phyloP scores from a whole-genome alignment of 2,888 invertebrate species.

The Tetragonisca angustula region DNA sequence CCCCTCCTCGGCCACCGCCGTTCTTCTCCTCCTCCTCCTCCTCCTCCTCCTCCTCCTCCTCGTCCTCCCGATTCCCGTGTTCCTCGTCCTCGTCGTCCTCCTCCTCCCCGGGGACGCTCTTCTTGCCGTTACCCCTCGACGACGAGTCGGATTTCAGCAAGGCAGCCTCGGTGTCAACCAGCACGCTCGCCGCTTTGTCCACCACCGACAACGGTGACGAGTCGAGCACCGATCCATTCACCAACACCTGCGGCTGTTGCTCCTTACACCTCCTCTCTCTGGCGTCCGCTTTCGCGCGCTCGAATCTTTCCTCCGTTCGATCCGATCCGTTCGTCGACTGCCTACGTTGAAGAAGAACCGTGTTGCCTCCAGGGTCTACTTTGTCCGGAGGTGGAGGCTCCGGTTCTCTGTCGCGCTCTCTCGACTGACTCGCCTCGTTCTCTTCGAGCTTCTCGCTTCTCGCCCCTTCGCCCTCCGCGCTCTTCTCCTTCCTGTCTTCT shows the following conservation, averaged over 20 bases:
- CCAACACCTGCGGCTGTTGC: constrained; percentile 48
- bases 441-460: constrained; percentile 64
- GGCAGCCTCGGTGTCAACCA: constrained; percentile 41
- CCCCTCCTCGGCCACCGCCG: background rate
- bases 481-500: constrained; percentile 36
- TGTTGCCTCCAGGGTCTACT: constrained; percentile 72
- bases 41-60: constrained; percentile 20
- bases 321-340: constrained; percentile 28
- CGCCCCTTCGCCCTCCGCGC: constrained; percentile 34
- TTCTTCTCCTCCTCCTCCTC: constrained; percentile 34
- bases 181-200: constrained; percentile 44
- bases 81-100: constrained; percentile 31
- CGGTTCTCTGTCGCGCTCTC: constrained; percentile 81
- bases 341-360: constrained; percentile 29
- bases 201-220: constrained; percentile 67
- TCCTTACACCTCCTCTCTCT: constrained; percentile 21
- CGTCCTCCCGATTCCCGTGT: constrained; percentile 21
- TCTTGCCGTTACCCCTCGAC: constrained; percentile 35
- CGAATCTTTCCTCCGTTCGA: constrained; percentile 9
- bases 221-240: constrained; percentile 70
- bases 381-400: constrained; percentile 79
- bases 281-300: background rate
- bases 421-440: constrained; percentile 77
- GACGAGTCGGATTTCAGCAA: constrained; percentile 47
- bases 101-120: constrained; percentile 18